A percentile compares a stretch with the other conserved stretches of the same genome.
Conservation (phyloP, 53 echinoderm and acorn worm species). For the Echinarachnius parma region DNA sequence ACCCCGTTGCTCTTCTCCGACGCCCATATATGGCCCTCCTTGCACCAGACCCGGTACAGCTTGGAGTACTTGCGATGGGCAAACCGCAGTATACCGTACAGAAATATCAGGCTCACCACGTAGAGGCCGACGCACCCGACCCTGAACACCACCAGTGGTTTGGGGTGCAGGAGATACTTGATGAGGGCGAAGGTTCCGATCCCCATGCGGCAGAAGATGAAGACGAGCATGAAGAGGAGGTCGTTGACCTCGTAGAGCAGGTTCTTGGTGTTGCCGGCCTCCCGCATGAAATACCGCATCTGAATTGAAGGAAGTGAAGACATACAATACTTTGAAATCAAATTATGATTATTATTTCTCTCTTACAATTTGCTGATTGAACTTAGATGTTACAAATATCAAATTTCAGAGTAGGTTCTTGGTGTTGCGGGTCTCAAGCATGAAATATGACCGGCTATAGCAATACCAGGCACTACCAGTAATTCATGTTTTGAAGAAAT, state of each 20-base stretch:
- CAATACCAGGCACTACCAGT: too few relatives aligned
- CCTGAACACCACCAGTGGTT: constrained; percentile 61
- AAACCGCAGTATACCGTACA: constrained; percentile 63
- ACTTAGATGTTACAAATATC: too few relatives aligned
- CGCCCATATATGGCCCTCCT: too few relatives aligned
- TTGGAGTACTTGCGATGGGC: constrained; percentile 68
- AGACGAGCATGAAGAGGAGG: constrained; percentile 68
- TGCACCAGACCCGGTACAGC: constrained; percentile 52
- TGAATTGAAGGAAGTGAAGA: too few relatives aligned
- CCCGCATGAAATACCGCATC: constrained; percentile 81
- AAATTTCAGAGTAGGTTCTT: too few relatives aligned
- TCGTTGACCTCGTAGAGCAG: constrained; percentile 82
- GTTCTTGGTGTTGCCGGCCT: constrained; percentile 53
- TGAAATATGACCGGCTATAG: too few relatives aligned
- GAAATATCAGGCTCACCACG: constrained; percentile 78
- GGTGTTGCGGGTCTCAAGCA: too few relatives aligned
- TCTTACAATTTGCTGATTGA: too few relatives aligned
- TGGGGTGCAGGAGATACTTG: constrained; percentile 62
- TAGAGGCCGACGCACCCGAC: constrained; percentile 68
- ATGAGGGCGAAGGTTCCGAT: constrained; percentile 76
- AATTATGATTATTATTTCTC: too few relatives aligned
- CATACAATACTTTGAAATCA: too few relatives aligned
- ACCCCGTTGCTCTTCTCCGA: too few relatives aligned
- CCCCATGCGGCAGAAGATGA: constrained; percentile 65
- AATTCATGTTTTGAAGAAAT: too few relatives aligned